A percentile compares a stretch with the other conserved stretches of the same genome.
These are phyloP conservation scores for Zosterops japonicus DNA, from an alignment of 2,113 vertebrate genomes.

Conservation along the genomic window DNA sequence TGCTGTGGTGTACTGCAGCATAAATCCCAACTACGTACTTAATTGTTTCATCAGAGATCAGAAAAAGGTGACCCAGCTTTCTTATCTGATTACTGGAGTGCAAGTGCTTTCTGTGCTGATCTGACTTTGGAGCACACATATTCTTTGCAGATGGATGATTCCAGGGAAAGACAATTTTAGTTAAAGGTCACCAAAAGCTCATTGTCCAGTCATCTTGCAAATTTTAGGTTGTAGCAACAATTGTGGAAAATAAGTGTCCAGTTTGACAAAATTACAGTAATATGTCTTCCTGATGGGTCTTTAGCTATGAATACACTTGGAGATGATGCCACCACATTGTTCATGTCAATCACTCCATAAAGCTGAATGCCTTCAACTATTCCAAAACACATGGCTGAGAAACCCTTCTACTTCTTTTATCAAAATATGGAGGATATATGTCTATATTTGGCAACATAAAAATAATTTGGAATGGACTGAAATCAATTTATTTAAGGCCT, in stretches of 20 bases:
- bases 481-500: constrained; percentile 17
- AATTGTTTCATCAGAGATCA: neutral
- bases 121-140: neutral
- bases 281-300: neutral
- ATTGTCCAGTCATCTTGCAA: neutral
- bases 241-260: neutral
- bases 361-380: neutral
- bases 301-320: neutral
- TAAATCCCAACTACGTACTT: neutral
- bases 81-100: neutral
- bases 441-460: neutral
- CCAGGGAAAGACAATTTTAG: neutral
- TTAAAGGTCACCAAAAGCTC: neutral
- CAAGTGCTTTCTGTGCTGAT: neutral
- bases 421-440: neutral
- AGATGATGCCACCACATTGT: neutral
- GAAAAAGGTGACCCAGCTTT: neutral
- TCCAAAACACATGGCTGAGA: neutral
- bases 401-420: neutral
- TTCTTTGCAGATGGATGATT: neutral
- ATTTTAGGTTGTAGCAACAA: neutral
- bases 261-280: neutral
- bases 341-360: neutral
- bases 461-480: neutral
- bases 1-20: neutral